Base-by-base conservation (phyloP, 2,113 vertebrate genomes). In the Callochromis pleurospilus region DNA sequence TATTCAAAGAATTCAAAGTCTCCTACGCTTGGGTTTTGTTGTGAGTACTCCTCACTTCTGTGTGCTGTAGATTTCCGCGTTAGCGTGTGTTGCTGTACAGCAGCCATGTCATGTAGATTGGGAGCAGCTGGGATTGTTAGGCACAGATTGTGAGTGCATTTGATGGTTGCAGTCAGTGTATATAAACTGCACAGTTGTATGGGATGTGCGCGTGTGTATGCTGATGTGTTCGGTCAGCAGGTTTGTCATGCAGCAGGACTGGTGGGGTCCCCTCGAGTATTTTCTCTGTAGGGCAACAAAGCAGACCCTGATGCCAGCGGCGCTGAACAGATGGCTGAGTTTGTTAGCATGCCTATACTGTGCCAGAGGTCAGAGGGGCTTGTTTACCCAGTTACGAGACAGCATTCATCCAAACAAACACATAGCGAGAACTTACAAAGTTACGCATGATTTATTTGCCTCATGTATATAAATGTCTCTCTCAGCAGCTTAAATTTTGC, bases 311-410 rank as follows among this genome's bases (percentile, higher is more conserved):
- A 90, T 75, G 88, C 81, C 51, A 49, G 36, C 42, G 56, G 88
- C 14, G 24, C 85, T 36, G 89, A 93, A 86, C 94, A 94, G 93
- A 95, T 93, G 92, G 92, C 80, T 21, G 88, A 86, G 81, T 21
- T 42, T 91, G 94, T 94, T 92, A 81, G 90, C 86, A 83, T 73
- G 85, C 68, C 47, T 89, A 77, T 13, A 40, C 51, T n/a, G 68
- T 82, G 85, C 84, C 85, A 82, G 87, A 51, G 94, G 93, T 94
- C 94, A 92, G 42, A 85, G 47, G 79, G 24, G 82, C 53, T 14
- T 87, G 81, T 75, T 89, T 49, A 85, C 33, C 83, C 81, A 82
- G 79, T 84, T 56, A 73, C 31, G 62, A 89, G 33, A 84, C 88
- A 91, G 29, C 82, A 45, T 51, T 79, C 38, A 4, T 86, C 70